Evolutionary conservation across 2,888 invertebrate species (phyloP), one percentile per base, ranked within the genome.

Genomic region (Tetanocera ferruginea): DNA sequence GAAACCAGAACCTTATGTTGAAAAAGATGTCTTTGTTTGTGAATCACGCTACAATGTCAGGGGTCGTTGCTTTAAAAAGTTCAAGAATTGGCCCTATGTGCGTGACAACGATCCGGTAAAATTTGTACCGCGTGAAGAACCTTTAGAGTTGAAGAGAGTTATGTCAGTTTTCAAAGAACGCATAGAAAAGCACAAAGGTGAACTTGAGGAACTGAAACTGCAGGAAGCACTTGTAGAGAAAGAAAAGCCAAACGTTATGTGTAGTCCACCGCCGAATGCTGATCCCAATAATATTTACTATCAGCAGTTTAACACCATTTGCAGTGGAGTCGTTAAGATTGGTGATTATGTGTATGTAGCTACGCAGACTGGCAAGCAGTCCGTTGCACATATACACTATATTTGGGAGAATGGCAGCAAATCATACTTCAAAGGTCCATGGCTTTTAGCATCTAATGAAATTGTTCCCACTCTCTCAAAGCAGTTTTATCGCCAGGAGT

Each of bases 331-430:
- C 0, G 93, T 96, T 72, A 95, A 96, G 91, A 95, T 94, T 0
- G 97, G 99, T 0, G 98, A 99, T 90, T 97, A 95, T 89, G 98
- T 99, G 62, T 98, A 98, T 87, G 97, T 98, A 17, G 96, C 96
- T 78, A 96, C 96, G 0, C 96, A 96, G 85, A 95, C 95, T 19
- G 96, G 96, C 69, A 94, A 95, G 89, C 97, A 98, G 88, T 93
- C 97, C 85, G 95, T 99, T 80, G 96, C 97, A 14, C 95, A 98
- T 88, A 95, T 99, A 81, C 97, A 98, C 88, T 94, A 95, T 78
- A 95, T 99, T 87, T 99, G 98, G 98, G 96, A 96, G 85, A 96
- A 96, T 89, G 96, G 96, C 86, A 97, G 96, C 71, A 95, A 96
- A 88, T 95, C 95, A 75, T 97, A 94, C 88, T 97, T 99, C 91